Percentiles rank a stretch among this genome's conserved stretches.
Evolutionary conservation across 2,113 vertebrate species (phyloP).

Genomic region (Eulemur rufifrons): DNA sequence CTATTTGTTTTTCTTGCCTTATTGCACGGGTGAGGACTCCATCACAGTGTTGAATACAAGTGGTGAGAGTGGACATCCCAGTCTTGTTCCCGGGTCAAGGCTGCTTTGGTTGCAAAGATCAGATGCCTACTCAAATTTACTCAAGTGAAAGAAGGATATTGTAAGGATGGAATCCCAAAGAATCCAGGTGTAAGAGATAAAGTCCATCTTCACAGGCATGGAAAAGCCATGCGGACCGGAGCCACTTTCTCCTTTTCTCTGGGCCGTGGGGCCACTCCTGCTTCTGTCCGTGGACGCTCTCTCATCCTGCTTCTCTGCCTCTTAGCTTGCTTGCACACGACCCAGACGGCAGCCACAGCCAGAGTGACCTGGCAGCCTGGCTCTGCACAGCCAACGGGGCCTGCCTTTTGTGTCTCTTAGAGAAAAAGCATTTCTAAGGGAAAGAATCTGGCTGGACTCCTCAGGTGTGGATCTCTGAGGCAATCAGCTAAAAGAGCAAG

Average conservation of each 20-base stretch:
- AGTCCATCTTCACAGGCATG: neutral
- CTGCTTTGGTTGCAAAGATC: neutral
- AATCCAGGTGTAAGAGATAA: neutral
- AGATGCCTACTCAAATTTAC: neutral
- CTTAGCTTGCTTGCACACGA: neutral
- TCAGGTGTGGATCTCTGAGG: neutral
- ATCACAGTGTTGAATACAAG: neutral
- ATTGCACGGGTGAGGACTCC: neutral
- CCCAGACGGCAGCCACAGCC: neutral
- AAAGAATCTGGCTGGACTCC: neutral
- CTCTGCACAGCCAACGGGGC: neutral
- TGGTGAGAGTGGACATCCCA: neutral
- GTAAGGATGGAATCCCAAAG: neutral
- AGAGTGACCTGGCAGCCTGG: neutral
- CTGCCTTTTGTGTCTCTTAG: neutral
- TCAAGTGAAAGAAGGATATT: neutral
- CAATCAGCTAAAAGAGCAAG: neutral
- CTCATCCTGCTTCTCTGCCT: neutral
- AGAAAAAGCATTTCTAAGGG: neutral
- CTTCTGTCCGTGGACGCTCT: neutral
- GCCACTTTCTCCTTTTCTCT: neutral
- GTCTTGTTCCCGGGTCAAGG: neutral
- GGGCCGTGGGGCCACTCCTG: neutral
- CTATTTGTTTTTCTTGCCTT: neutral
- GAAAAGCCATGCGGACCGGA: neutral